Percentiles rank a stretch among this genome's conserved stretches.
Conservation (phyloP, 2,888 invertebrate genomes). For the Seira ritae region DNA sequence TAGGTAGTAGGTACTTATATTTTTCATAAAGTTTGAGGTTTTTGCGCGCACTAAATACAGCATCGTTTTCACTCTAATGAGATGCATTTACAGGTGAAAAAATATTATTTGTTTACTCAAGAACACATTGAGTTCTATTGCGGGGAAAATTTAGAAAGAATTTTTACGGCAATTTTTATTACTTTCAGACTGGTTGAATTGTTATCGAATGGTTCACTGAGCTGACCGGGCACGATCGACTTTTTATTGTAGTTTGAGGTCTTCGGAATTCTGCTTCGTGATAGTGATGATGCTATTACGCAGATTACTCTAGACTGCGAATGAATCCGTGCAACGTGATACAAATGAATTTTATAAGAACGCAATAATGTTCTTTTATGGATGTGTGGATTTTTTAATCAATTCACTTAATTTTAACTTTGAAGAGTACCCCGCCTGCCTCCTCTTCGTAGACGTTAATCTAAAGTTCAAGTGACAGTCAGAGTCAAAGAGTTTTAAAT, state of each 20-base stretch:
- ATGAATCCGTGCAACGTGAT: neutral
- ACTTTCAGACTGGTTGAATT: neutral
- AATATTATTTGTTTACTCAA: neutral
- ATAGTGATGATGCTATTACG: neutral
- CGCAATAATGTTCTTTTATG: conserved; percentile 1
- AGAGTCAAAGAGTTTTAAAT: neutral
- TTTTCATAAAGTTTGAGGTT: neutral
- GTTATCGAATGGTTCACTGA: conserved; percentile 49
- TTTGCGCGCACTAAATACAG: neutral
- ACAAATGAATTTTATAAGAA: neutral
- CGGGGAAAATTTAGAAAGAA: neutral
- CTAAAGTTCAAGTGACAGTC: conserved; percentile 3
- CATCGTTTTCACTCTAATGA: neutral
- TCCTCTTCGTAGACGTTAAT: neutral
- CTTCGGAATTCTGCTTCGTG: neutral
- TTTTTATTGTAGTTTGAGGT: conserved; percentile 2
- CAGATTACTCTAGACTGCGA: neutral
- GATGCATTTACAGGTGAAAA: neutral
- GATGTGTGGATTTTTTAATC: neutral
- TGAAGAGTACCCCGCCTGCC: neutral
- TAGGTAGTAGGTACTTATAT: neutral
- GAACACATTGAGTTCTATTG: neutral
- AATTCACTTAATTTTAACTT: neutral
- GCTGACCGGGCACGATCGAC: conserved; percentile 52
- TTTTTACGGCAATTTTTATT: conserved; percentile 27